Base-by-base conservation (phyloP, 23 tunicate genomes). In the Halocynthia aurantium region DNA sequence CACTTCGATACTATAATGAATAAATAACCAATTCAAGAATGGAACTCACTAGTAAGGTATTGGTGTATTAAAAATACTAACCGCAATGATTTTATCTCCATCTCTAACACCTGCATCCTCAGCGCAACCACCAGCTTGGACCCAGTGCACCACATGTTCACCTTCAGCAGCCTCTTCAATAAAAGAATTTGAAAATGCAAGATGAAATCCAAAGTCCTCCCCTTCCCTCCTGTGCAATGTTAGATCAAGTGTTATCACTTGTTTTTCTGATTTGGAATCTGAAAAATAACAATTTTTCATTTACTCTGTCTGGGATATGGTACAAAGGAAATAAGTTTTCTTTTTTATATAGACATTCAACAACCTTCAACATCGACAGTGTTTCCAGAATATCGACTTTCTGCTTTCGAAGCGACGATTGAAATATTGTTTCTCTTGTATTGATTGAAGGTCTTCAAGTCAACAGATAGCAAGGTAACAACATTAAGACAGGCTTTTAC, bases 141-240 rank as follows among this genome's bases (percentile, higher is more conserved):
- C 99, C 99, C 99, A 96, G 54, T 96, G 99, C 15, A 96, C 87
- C 31, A 89, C 87, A 82, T 96, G 99, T 22, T 82, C 88, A 7
- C 80, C 80, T 13, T 62, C 51, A 52, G 50, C 72, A 40, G 54
- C 50, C 31, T 73, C 79, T 13, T 73, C 87, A 79, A 82, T 86
- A 73, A 92, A 92, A 0, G 98, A 86, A 62, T 92, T 92, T 52
- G 98, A 86, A 69, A 50, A 86, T 6, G 98, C 92, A 21, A 92
- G 84, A 53, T 82, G 78, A 76, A 92, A 86, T 12, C 98, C 98
- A 61, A 88, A 92, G 52, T 31, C 44, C 19, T 51, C 78, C 19
- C 78, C 78, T 53, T 56, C 51, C 10, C 57, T 18, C 22, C 78
- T 20, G 64, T 54, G 18, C 40, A 74, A 54, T 5, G 55, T 64